Evolutionary conservation across 2,797 vertebrate genomes (phyloP).

Genomic region (Naso thynnoides): DNA sequence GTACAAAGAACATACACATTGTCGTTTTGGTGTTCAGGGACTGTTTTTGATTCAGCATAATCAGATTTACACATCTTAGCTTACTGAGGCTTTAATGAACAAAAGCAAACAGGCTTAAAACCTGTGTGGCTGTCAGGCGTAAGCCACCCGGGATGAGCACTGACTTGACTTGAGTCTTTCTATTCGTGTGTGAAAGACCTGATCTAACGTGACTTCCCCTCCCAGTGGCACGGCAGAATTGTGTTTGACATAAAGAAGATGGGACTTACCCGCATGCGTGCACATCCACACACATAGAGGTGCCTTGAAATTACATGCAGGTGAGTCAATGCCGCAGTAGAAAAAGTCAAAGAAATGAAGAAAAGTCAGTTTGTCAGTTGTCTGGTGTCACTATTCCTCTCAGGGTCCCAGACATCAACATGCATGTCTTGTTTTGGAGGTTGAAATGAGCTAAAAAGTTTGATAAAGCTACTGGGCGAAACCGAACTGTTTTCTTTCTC

Average conservation of each 20-base stretch:
- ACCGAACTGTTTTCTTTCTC: constrained; percentile 26
- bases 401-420: constrained; percentile 9
- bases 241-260: constrained; percentile 41
- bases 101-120: constrained; percentile 50
- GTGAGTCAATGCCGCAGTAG: constrained; percentile 7
- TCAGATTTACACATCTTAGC: constrained; percentile 60
- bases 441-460: constrained; percentile 36
- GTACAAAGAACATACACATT: constrained; percentile 55
- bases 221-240: constrained; percentile 26
- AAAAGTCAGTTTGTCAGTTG: constrained; percentile 15
- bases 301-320: constrained; percentile 24
- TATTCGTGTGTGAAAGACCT: constrained; percentile 42
- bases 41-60: constrained; percentile 56
- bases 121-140: constrained; percentile 36
- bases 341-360: constrained; percentile 29
- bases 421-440: constrained; percentile 18
- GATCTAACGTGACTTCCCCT: constrained; percentile 45
- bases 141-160: constrained; percentile 49
- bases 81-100: constrained; percentile 53
- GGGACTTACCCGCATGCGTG: constrained; percentile 8
- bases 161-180: constrained; percentile 45
- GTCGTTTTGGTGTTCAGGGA: constrained; percentile 67
- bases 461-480: constrained; percentile 26
- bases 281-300: constrained; percentile 9
- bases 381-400: constrained; percentile 29